Conservation (phyloP, 1,140 invertebrate species). For the Drosophila arawakana region DNA sequence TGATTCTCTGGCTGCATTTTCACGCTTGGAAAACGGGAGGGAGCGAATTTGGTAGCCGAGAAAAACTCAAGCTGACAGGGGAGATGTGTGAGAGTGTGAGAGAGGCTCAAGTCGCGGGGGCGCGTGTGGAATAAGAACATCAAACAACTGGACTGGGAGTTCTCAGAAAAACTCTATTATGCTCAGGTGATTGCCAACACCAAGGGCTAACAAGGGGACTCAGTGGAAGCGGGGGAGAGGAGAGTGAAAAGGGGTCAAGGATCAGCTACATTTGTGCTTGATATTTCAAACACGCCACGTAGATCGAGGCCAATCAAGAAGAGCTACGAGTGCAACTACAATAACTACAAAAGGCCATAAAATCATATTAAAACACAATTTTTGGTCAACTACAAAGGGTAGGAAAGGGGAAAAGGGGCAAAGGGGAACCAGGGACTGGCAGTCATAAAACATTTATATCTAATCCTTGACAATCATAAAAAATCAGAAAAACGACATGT, state of each 20-base stretch:
- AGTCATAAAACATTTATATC: conserved; percentile 82
- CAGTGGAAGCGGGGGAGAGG: conserved; percentile 25
- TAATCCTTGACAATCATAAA: conserved; percentile 84
- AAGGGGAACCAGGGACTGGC: background rate
- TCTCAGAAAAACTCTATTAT: conserved; percentile 72
- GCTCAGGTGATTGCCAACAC: conserved; percentile 40
- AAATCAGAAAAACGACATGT: conserved; percentile 74
- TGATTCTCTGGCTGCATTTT: conserved; percentile 67
- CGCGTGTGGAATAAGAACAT: conserved; percentile 51
- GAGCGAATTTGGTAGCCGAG: conserved; percentile 38
- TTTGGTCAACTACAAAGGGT: conserved; percentile 47
- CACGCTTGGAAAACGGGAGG: conserved; percentile 53
- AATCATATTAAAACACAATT: conserved; percentile 83
- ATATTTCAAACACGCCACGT: conserved; percentile 63
- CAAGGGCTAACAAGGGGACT: conserved; percentile 25
- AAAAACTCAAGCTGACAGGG: conserved; percentile 68
- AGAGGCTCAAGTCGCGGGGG: conserved; percentile 31
- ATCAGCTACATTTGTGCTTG: conserved; percentile 54
- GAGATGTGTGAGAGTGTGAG: conserved; percentile 24
- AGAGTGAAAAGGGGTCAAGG: conserved; percentile 44
- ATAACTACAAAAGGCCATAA: conserved; percentile 66
- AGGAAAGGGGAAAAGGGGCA: background rate
- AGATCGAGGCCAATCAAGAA: conserved; percentile 51
- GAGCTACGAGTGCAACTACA: conserved; percentile 37
- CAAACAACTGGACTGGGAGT: conserved; percentile 56